Percentiles rank a stretch among this genome's conserved stretches.
These are phyloP conservation scores for Xerus rutilus DNA, from an alignment of 2,797 vertebrate species.

Conservation along the genomic window DNA sequence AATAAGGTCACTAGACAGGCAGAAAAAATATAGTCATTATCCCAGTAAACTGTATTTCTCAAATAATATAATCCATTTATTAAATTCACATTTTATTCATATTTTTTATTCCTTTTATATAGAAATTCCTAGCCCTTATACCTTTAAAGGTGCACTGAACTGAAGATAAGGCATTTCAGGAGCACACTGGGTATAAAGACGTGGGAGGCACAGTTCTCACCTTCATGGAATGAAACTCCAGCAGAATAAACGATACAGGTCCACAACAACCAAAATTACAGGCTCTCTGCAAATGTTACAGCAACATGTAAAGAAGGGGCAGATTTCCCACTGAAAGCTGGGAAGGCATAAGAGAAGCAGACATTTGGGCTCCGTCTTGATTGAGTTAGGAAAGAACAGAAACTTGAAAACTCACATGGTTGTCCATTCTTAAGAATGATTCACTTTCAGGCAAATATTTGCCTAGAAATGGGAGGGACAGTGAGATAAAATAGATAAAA, in stretches of 20 bases:
- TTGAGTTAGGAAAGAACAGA: not conserved
- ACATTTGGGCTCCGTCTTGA: not conserved
- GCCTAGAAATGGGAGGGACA: not conserved
- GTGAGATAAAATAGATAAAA: not conserved
- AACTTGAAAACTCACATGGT: not conserved
- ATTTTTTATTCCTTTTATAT: not conserved
- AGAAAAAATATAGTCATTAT: slow-evolving; percentile 15
- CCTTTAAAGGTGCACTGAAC: not conserved
- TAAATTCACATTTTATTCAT: not conserved
- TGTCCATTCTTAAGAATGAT: not conserved
- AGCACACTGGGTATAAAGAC: too few species aligned
- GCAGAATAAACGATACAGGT: not conserved
- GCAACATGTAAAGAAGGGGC: not conserved
- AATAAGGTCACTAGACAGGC: not conserved
- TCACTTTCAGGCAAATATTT: slow-evolving; percentile 2
- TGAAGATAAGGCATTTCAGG: rapidly evolving
- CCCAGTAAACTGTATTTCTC: not conserved
- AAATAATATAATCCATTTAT: slow-evolving; percentile 10
- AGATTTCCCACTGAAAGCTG: too few species aligned
- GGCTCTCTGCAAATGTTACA: rapidly evolving
- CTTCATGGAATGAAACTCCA: not conserved
- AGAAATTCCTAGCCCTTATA: not conserved
- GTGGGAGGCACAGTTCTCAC: rapidly evolving
- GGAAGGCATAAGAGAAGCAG: not conserved
- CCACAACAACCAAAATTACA: not conserved